Evolutionary conservation across 1,140 invertebrate genomes (phyloP).

Genomic region (Coenobita brevimanus): DNA sequence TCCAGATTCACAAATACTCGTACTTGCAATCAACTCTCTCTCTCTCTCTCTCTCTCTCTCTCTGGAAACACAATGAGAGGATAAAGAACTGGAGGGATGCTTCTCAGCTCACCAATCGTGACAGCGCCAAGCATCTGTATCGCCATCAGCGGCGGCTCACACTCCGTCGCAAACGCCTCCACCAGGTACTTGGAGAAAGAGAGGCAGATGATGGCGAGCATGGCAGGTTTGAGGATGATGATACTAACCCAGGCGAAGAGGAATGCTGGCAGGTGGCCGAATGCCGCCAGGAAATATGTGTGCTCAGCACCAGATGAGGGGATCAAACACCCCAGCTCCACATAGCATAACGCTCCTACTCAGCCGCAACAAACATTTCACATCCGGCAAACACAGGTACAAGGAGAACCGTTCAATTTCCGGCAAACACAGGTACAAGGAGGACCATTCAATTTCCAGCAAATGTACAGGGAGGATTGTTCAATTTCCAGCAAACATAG

Average conservation of each 20-base stretch:
- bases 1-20: too few relatives aligned
- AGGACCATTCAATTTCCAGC: not conserved
- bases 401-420: not conserved
- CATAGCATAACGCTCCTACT: conserved; percentile 86
- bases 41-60: too few relatives aligned
- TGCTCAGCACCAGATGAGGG: conserved; percentile 88
- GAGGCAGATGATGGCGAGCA: conserved; percentile 86
- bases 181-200: conserved; percentile 89
- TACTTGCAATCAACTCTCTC: too few relatives aligned
- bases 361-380: conserved; percentile 55
- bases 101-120: conserved; percentile 64
- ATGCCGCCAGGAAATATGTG: conserved; percentile 85
- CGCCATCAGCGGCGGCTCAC: conserved; percentile 84
- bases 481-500: too few relatives aligned
- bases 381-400: conserved; percentile 58
- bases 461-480: not conserved
- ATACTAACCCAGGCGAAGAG: conserved; percentile 87
- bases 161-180: conserved; percentile 86
- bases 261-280: conserved; percentile 86
- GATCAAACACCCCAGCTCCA: conserved; percentile 87
- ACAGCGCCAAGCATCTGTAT: conserved; percentile 73
- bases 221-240: conserved; percentile 86
- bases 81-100: too few relatives aligned
- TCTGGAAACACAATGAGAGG: too few relatives aligned
- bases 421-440: not conserved